Percentiles rank a stretch among this genome's conserved stretches.
Conservation (phyloP, 2,113 vertebrate genomes). For the Chionomys nivalis region DNA sequence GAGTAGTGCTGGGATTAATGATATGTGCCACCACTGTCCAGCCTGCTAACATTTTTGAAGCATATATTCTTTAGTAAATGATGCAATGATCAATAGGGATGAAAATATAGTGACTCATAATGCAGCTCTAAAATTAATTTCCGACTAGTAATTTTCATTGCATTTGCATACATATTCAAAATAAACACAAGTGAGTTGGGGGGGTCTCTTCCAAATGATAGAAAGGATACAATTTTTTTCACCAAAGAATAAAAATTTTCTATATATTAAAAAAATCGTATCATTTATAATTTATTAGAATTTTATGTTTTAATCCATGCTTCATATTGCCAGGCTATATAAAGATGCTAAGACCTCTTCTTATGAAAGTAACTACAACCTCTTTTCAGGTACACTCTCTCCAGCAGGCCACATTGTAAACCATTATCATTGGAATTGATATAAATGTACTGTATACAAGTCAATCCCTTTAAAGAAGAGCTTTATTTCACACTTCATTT, state of each 20-base stretch:
- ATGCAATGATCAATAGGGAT: not conserved
- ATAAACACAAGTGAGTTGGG: not conserved
- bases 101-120: not conserved
- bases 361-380: not conserved
- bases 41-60: not conserved
- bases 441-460: not conserved
- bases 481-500: not conserved
- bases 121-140: not conserved
- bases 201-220: not conserved
- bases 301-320: not conserved
- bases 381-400: not conserved
- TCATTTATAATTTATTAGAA: not conserved
- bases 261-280: not conserved
- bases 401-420: not conserved
- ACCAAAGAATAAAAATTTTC: not conserved
- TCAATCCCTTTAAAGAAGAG: not conserved
- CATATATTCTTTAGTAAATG: not conserved
- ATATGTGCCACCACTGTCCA: too few relatives aligned
- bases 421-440: not conserved
- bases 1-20: too few relatives aligned
- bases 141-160: not conserved
- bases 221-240: not conserved
- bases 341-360: not conserved
- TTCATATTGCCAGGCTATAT: not conserved
- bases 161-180: not conserved